Evolutionary conservation across 92 coral and sea anemone genomes (phyloP).

Genomic region (Desmophyllum pertusum): DNA sequence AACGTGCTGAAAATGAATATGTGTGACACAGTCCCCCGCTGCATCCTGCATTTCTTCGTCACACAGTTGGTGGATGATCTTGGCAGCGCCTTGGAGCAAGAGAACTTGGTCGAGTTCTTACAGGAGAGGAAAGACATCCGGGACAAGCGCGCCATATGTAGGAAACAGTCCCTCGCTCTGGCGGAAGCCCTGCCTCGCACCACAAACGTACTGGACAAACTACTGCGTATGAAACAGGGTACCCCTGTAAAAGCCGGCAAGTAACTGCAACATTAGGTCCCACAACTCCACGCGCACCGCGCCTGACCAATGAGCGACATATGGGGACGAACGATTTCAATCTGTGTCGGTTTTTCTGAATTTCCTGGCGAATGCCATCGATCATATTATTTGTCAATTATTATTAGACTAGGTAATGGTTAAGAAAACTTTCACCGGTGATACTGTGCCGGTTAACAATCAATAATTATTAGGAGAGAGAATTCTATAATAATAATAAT

Average conservation of each 20-base stretch:
- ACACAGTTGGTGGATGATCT: constrained; percentile 70
- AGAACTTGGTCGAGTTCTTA: constrained; percentile 63
- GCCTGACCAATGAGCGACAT: no score
- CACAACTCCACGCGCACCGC: no score
- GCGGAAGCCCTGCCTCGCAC: constrained; percentile 62
- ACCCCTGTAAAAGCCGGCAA: background rate
- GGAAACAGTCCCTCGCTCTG: constrained; percentile 47
- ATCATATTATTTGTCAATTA: no score
- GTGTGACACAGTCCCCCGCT: constrained; percentile 79
- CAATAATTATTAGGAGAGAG: no score
- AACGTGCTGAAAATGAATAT: constrained; percentile 74
- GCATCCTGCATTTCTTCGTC: constrained; percentile 76
- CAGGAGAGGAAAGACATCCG: constrained; percentile 66
- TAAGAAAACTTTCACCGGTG: no score
- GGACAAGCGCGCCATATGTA: constrained; percentile 48
- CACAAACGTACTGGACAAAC: constrained; percentile 32
- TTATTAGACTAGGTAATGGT: no score
- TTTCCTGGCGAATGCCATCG: no score
- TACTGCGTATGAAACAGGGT: constrained; percentile 58
- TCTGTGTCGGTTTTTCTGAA: no score
- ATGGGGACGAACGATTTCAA: no score
- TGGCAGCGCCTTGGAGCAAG: constrained; percentile 56
- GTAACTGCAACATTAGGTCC: background rate
- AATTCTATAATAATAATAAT: no score
- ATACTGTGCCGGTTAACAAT: no score